Evolutionary conservation across 2,888 invertebrate genomes (phyloP).

Genomic region (Heteromurus nitidus): DNA sequence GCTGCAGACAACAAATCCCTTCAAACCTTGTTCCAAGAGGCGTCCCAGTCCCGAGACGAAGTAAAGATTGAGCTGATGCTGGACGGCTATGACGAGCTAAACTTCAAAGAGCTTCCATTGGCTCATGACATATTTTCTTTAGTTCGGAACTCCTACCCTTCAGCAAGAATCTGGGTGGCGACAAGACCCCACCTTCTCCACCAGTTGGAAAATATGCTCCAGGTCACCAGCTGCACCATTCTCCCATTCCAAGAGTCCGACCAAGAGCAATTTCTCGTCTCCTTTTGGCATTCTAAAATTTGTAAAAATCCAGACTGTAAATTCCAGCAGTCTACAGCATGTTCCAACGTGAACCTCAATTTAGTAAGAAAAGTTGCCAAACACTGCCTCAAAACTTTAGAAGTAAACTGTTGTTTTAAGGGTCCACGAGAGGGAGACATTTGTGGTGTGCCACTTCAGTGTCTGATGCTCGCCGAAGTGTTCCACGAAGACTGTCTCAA

Average conservation of each 20-base stretch:
- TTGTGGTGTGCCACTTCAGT: not conserved
- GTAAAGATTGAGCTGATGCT: not conserved
- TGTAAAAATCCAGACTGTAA: too few species aligned
- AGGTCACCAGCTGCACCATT: not conserved
- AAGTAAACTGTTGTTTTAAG: not conserved
- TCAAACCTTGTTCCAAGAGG: not conserved
- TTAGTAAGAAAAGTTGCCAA: not conserved
- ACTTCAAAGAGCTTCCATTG: not conserved
- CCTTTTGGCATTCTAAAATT: not conserved
- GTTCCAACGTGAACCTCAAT: too few species aligned
- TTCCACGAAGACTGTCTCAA: too few species aligned
- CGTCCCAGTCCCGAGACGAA: not conserved
- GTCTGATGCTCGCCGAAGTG: not conserved
- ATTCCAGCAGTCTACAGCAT: too few species aligned
- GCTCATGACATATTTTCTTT: not conserved
- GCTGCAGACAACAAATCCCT: not conserved
- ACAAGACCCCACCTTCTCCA: not conserved
- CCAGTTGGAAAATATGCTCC: not conserved
- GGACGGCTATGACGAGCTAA: slow-evolving; percentile 21
- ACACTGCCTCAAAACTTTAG: not conserved
- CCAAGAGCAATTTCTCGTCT: not conserved
- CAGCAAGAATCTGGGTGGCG: not conserved
- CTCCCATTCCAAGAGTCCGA: not conserved
- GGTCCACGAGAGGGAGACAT: not conserved
- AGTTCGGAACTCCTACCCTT: not conserved